Conservation (phyloP, 2,888 invertebrate genomes). For the Resseliella maxima region DNA sequence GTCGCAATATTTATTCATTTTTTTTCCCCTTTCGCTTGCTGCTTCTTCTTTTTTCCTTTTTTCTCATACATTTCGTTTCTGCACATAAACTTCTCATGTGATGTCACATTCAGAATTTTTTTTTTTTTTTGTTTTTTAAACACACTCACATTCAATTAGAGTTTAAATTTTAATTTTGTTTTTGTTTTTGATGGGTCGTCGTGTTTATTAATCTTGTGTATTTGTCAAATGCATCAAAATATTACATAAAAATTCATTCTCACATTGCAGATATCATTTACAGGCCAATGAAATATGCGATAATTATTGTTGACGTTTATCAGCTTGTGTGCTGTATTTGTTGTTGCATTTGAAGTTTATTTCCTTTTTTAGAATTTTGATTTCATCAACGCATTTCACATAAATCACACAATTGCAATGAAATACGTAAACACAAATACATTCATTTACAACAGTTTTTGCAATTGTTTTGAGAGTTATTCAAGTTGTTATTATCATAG, state of each 20-base stretch:
- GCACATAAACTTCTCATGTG: conserved; percentile 1
- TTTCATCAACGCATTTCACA: not conserved
- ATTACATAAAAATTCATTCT: not conserved
- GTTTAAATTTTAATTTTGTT: not conserved
- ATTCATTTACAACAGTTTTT: not conserved
- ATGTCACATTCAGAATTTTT: too few species aligned
- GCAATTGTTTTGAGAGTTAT: not conserved
- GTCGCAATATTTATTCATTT: not conserved
- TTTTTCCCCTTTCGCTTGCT: not conserved
- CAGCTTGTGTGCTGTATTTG: not conserved
- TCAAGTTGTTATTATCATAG: conserved; percentile 33
- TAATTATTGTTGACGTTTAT: conserved; percentile 30
- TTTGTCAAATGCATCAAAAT: conserved; percentile 8
- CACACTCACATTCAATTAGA: conserved; percentile 48
- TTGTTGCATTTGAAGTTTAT: not conserved
- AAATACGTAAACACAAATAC: not conserved
- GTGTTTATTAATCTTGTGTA: not conserved
- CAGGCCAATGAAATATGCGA: not conserved
- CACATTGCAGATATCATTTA: conserved; percentile 1
- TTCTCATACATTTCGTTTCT: too few species aligned
- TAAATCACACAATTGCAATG: not conserved
- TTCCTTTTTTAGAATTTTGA: not conserved
- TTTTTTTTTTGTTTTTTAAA: not conserved
- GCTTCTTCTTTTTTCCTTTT: not conserved
- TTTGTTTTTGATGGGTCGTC: not conserved